Base-by-base conservation (phyloP, 2,113 vertebrate genomes). In the Gracilinanus agilis region DNA sequence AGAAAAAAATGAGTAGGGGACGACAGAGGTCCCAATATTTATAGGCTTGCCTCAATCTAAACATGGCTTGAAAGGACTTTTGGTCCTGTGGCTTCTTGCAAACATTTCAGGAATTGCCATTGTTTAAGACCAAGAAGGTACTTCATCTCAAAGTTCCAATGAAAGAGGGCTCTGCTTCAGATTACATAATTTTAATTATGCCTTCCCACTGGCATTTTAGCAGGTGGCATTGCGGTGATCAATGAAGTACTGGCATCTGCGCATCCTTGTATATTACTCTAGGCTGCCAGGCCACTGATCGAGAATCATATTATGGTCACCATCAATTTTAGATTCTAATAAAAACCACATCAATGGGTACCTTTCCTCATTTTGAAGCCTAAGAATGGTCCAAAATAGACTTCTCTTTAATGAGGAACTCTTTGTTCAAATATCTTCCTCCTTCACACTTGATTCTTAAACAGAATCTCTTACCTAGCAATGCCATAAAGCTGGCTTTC, bases 171-270 rank as follows among this genome's bases (percentile, higher is more conserved):
- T 94, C 93, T 94, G 95, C 54, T 91, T 96, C 11, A 0, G 44
- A 95, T 97, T 97, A 96, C 58, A 91, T 93, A 90, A 97, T 90
- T 97, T 97, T 96, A 97, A 97, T 97, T 96, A 83, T 75, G 24
- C 19, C 91, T 97, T 97, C 94, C 95, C 96, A 96, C 95, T 96
- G 94, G 95, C 55, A 95, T 96, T 97, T 96, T 91, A 96, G 95
- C 61, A 95, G 88, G 96, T 94, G 91, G 91, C 97, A 94, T 96
- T 97, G 98, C 95, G 94, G 91, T 96, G 96, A 97, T 97, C 96
- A 97, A 91, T 75, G 44, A 95, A 58, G 53, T 34, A 4, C 12
- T 40, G 21, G 83, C 91, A 98, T 95, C 93, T 96, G 93, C 53
- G 75, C 89, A 88, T 95, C 54, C 94, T 92, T 94, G 75, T 56